Evolutionary conservation across 1,140 invertebrate genomes (phyloP), one percentile per base, ranked within the genome.

Genomic region (Solenopsis invicta): DNA sequence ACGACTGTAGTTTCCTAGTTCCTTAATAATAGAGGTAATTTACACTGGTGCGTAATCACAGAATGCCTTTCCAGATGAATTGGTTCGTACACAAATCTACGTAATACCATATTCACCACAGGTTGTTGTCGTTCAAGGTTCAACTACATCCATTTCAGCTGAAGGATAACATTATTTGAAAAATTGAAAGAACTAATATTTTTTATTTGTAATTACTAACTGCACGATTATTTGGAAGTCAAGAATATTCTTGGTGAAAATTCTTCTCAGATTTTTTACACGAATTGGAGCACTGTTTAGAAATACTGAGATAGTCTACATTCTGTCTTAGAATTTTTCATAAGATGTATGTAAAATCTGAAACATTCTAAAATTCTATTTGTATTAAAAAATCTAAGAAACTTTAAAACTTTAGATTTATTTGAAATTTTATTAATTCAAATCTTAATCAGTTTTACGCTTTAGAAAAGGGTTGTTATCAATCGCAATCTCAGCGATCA

Each of bases 121-220:
- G 24, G 16, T 78, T 78, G 16, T 45, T 64, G 18, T 80, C 12
- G 48, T 80, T 80, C 45, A 66, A 66, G 76, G 45, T 37, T 66
- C 45, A 66, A 21, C 62, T 37, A 24, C 16, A 12, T 41, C 24
- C 3, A 8, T 16, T 48, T 13, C 45, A 54, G 34, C 18, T 56
- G 50, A 52, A 75, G 29, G 29, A 37, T 75, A 72, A 72, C 16
- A 16, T 74, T 52, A 8, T 34, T 34, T 29, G n/a, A 74, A 74
- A 54, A 74, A 34, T 74, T 21, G 12, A 16, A 21, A 6, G 54
- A 21, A 21, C 4, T 8, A 24, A 18, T 41, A 41, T 34, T 66
- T 64, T 6, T 37, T 12, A 34, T 45, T 78, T 48, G 12, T 48
- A 48, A n/a, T 34, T n/a, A 4, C 4, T 48, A 24, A 29, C 1